Conservation (phyloP, 2,113 vertebrate genomes). For the Pelvicachromis taeniatus region DNA sequence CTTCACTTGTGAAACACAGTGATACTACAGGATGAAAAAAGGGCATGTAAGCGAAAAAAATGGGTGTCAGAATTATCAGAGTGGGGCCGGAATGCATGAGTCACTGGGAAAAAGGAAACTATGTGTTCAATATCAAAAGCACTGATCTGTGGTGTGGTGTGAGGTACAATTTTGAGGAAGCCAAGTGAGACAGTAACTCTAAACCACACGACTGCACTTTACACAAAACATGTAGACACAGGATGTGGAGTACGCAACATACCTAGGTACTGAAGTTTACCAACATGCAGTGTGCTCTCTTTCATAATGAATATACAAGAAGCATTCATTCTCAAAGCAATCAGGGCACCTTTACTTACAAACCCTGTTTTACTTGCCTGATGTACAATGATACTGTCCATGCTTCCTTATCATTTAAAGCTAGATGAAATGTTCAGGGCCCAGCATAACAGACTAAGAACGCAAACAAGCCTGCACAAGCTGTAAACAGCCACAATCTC, state of each 20-base stretch:
- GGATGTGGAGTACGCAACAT: not conserved
- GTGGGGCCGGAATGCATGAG: slow-evolving; percentile 12
- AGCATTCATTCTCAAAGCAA: not conserved
- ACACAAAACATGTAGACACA: not conserved
- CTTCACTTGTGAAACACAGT: slow-evolving; percentile 59
- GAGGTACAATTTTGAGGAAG: not conserved
- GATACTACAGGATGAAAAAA: slow-evolving; percentile 16
- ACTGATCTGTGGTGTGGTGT: not conserved
- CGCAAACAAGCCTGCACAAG: not conserved
- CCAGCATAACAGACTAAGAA: not conserved
- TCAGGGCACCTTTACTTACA: not conserved
- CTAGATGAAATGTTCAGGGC: not conserved
- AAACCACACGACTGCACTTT: not conserved
- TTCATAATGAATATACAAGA: not conserved
- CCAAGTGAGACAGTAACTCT: not conserved
- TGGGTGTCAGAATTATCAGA: slow-evolving; percentile 36
- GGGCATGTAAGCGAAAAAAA: not conserved
- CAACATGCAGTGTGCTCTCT: not conserved
- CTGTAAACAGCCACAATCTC: not conserved
- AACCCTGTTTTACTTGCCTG: not conserved
- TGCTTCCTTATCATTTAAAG: not conserved
- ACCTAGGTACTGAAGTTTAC: not conserved
- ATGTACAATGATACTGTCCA: not conserved
- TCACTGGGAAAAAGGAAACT: not conserved
- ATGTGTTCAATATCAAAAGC: not conserved